Conservation (phyloP, 2,113 vertebrate genomes). For the Actenoides hombroni region DNA sequence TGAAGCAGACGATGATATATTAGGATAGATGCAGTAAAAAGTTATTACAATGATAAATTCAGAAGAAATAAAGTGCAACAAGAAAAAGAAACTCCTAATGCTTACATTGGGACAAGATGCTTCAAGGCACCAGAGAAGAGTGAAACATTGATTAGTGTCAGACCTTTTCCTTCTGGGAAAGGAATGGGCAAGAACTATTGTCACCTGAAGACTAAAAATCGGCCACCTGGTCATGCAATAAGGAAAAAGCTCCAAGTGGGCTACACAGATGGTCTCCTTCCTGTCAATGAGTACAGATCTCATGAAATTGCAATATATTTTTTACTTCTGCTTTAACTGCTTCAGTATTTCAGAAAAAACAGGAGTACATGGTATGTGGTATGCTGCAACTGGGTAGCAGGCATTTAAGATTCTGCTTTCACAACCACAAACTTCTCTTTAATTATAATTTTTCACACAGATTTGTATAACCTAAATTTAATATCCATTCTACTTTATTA, state of each 20-base stretch:
- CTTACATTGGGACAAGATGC: background rate
- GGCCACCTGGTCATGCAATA: background rate
- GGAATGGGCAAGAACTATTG: background rate
- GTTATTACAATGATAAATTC: background rate
- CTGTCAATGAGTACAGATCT: background rate
- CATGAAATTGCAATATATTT: background rate
- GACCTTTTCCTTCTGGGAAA: background rate
- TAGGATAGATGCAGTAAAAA: background rate
- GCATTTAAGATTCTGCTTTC: background rate
- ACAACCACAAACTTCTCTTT: background rate
- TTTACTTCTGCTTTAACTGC: background rate
- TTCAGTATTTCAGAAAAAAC: background rate
- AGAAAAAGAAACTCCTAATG: background rate
- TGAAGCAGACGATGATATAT: background rate
- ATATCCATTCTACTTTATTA: background rate
- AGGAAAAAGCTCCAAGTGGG: background rate
- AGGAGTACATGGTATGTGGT: background rate
- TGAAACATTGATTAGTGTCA: background rate
- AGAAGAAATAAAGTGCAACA: background rate
- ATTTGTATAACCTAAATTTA: background rate
- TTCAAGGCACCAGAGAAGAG: background rate
- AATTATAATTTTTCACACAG: background rate
- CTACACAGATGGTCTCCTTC: background rate
- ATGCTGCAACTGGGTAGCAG: background rate
- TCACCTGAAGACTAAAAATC: background rate